Conservation (phyloP, 92 coral and sea anemone species). For the Heliopora coerulea region DNA sequence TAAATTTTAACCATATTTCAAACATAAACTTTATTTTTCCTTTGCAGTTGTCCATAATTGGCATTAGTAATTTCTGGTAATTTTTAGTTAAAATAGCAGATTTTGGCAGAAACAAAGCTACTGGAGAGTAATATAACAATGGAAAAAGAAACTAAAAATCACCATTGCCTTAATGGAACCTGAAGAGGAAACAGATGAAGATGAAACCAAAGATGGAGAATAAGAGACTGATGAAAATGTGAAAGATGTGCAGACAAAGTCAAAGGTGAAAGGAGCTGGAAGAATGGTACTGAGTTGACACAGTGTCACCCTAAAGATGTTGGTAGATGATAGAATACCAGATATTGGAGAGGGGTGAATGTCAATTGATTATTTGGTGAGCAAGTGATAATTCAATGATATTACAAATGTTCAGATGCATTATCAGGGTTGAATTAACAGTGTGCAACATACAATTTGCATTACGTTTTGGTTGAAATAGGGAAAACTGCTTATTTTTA, state of each 20-base stretch:
- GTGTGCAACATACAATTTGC: too few relatives aligned
- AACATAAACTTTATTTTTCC: too few relatives aligned
- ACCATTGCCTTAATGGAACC: slow-evolving; percentile 61
- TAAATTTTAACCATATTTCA: too few relatives aligned
- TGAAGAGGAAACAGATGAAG: slow-evolving; percentile 58
- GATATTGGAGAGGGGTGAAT: slow-evolving; percentile 92
- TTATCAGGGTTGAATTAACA: too few relatives aligned
- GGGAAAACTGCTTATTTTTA: too few relatives aligned
- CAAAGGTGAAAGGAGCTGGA: slow-evolving; percentile 38
- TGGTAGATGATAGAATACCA: slow-evolving; percentile 85
- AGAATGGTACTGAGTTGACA: slow-evolving; percentile 87
- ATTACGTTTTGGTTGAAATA: too few relatives aligned
- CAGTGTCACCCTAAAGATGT: slow-evolving; percentile 94
- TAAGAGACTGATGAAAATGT: slow-evolving; percentile 25
- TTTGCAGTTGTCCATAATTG: too few relatives aligned
- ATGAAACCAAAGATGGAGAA: slow-evolving; percentile 52
- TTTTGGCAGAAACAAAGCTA: too few relatives aligned
- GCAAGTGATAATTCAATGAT: neutral
- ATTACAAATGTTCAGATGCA: too few relatives aligned
- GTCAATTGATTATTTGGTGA: slow-evolving; percentile 91
- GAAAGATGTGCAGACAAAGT: slow-evolving; percentile 56
- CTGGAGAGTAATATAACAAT: too few relatives aligned
- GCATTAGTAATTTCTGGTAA: too few relatives aligned
- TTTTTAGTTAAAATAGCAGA: too few relatives aligned
- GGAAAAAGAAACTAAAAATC: slow-evolving; percentile 43